These are phyloP conservation scores for Xanthia icteritia DNA, from an alignment of 2,888 invertebrate species.

Conservation along the genomic window DNA sequence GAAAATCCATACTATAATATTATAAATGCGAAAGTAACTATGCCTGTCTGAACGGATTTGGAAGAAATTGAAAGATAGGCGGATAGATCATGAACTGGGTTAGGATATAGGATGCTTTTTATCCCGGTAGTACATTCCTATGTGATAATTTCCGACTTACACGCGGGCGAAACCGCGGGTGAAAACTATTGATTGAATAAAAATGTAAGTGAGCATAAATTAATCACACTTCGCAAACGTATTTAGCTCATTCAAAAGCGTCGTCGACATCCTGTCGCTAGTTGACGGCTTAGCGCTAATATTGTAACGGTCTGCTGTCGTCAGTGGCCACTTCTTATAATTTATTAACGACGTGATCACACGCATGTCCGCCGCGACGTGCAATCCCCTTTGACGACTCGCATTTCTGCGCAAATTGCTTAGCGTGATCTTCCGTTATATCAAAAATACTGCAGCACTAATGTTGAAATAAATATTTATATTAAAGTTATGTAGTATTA, in stretches of 20 bases:
- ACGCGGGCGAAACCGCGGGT: background rate
- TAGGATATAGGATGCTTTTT: background rate
- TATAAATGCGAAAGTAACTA: background rate
- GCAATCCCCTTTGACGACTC: constrained; percentile 44
- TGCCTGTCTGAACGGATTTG: background rate
- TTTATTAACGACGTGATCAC: constrained; percentile 48
- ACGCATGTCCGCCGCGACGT: constrained; percentile 39
- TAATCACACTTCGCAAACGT: background rate
- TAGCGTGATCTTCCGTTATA: too few species aligned
- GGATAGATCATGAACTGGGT: background rate
- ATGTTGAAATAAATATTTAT: too few species aligned
- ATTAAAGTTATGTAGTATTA: too few species aligned
- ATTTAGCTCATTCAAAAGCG: constrained; percentile 35
- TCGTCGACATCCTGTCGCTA: constrained; percentile 43
- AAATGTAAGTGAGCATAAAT: background rate
- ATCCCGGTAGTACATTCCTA: background rate
- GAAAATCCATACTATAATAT: background rate
- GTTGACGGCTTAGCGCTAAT: constrained; percentile 58
- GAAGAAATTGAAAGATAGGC: background rate
- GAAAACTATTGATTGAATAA: background rate
- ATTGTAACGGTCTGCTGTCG: constrained; percentile 53
- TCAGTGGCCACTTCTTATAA: constrained; percentile 44
- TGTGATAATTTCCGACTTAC: background rate
- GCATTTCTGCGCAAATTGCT: background rate
- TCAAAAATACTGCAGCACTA: too few species aligned